A percentile compares a stretch with the other conserved stretches of the same genome.
These are phyloP conservation scores for Trogon surrucura DNA, from an alignment of 2,113 vertebrate genomes.

Conservation along the genomic window DNA sequence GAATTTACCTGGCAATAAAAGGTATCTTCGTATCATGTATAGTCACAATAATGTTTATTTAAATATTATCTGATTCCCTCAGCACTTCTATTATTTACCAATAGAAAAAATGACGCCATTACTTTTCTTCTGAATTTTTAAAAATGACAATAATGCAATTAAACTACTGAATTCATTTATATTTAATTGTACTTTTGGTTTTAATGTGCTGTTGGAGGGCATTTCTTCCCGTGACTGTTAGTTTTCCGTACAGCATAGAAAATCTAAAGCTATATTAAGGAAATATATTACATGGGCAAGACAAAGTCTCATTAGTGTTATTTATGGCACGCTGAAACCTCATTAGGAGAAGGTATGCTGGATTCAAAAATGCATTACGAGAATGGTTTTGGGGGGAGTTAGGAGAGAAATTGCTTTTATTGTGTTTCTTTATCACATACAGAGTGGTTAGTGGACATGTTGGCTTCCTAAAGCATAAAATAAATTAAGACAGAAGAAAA, in stretches of 20 bases:
- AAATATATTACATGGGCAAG: constrained; percentile 83
- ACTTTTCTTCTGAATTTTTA: constrained; percentile 76
- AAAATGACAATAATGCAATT: constrained; percentile 76
- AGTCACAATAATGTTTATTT: constrained; percentile 77
- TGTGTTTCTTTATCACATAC: constrained; percentile 81
- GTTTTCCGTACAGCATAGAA: constrained; percentile 77
- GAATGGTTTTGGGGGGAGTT: constrained; percentile 50
- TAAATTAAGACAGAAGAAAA: constrained; percentile 77
- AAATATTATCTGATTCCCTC: constrained; percentile 75
- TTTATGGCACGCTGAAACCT: constrained; percentile 85
- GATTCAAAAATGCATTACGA: constrained; percentile 82
- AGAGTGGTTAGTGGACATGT: constrained; percentile 74
- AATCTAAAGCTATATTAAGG: constrained; percentile 84
- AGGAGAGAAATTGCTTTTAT: constrained; percentile 79
- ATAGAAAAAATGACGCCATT: constrained; percentile 78
- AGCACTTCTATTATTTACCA: constrained; percentile 83
- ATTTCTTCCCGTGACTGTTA: constrained; percentile 78
- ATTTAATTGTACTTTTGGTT: constrained; percentile 82
- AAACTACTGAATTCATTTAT: constrained; percentile 84
- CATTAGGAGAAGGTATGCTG: constrained; percentile 83
- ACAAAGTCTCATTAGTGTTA: constrained; percentile 87
- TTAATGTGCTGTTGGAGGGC: constrained; percentile 77
- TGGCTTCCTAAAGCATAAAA: constrained; percentile 78
- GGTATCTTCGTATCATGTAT: constrained; percentile 41
- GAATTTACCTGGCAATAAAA: constrained; percentile 41